These are phyloP conservation scores for Osmerus eperlanus DNA, from an alignment of 2,113 vertebrate species.

Conservation along the genomic window DNA sequence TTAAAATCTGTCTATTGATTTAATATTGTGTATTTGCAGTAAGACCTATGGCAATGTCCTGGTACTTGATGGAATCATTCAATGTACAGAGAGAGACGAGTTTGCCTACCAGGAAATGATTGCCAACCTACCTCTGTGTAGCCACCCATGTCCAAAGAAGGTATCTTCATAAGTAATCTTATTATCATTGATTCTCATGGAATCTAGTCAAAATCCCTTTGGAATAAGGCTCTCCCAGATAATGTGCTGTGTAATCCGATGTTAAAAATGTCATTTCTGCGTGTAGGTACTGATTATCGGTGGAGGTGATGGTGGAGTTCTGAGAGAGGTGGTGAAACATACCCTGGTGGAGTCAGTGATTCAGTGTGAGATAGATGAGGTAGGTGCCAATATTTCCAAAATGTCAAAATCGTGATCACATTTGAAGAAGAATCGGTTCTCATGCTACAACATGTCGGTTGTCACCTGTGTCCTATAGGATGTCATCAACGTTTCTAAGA, in stretches of 20 bases:
- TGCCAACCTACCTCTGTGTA: constrained; percentile 90
- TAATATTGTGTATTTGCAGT: constrained; percentile 61
- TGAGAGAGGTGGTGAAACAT: constrained; percentile 94
- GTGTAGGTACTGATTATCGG: constrained; percentile 93
- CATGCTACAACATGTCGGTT: too few species aligned
- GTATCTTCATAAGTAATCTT: constrained; percentile 56
- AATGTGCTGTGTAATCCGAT: background rate
- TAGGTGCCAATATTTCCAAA: constrained; percentile 39
- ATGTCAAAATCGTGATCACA: too few species aligned
- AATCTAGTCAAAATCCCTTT: too few species aligned
- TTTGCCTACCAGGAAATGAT: constrained; percentile 99
- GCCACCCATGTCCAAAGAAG: constrained; percentile 90
- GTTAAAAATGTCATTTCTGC: background rate
- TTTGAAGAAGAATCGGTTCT: too few species aligned
- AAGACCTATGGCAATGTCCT: constrained; percentile 96
- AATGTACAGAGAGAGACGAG: constrained; percentile 95
- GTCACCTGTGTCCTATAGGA: constrained; percentile 70
- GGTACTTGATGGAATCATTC: constrained; percentile 94
- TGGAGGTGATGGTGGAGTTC: constrained; percentile 91
- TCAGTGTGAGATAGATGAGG: constrained; percentile 97
- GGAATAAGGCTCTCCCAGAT: background rate
- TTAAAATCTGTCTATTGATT: background rate
- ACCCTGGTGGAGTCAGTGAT: constrained; percentile 87
- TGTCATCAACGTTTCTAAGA: constrained; percentile 94
- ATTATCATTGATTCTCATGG: too few species aligned